Evolutionary conservation across 2,888 invertebrate species (phyloP), one percentile per base, ranked within the genome.

Genomic region (Geotrupes spiniger): DNA sequence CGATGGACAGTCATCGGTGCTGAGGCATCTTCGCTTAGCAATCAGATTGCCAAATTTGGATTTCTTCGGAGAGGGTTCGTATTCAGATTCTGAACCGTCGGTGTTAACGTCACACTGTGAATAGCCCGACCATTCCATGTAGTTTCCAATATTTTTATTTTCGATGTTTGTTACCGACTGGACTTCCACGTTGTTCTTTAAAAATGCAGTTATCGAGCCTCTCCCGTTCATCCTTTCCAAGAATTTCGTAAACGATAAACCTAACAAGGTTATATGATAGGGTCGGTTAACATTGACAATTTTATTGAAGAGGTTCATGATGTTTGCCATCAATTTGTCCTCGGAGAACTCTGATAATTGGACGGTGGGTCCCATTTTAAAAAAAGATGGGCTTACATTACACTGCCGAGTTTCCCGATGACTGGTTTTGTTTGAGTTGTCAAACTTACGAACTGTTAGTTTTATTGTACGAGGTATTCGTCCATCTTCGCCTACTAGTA

Each of bases 241-340:
- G 65, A 90, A 89, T 70, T 89, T 89, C 1, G 87, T 87, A 68
- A 89, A 89, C 12, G 88, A 86, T 63, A 89, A 74, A n/a, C 89
- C 90, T 49, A 90, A 76, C 43, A 89, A 73, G 0, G 89, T 89
- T 61, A 90, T 82, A 71, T 88, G 88, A 74, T 87, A 90, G 53
- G 87, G 85, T 73, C 84, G 83, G 17, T 79, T 77, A 56, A 84
- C 76, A 65, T 87, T 82, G 47, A 89, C 83, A 51, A 85, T 78
- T 64, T 87, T 83, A 66, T 84, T 83, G 64, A 89, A 89, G 58
- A 89, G 76, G 64, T 82, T 81, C 86, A 88, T 87, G 49, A 87
- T 79, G 46, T 82, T 79, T 45, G 77, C 78, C 62, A 89, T 72
- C 48, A 89, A 76, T 72, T 87, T 87, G 33, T 80, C 78, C 62